Conservation (phyloP, 1,140 invertebrate species). For the Piezodorus guildinii region DNA sequence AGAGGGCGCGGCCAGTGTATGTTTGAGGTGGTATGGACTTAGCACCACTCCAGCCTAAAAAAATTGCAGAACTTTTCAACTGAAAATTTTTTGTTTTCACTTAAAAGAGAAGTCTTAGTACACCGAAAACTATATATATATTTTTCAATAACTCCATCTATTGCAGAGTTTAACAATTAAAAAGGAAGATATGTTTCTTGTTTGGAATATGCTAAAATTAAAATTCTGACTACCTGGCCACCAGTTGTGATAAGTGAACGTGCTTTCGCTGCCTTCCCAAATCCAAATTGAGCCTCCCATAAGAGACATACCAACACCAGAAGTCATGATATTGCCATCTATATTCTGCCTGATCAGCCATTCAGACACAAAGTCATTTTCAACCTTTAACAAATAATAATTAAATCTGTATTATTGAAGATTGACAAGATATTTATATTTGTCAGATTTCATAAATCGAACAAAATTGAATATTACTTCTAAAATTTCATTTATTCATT, state of each 20-base stretch:
- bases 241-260: slow-evolving; percentile 33
- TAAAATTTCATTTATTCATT: too few species aligned
- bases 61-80: not conserved
- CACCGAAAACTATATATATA: too few species aligned
- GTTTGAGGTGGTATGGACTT: slow-evolving; percentile 29
- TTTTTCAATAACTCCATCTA: too few species aligned
- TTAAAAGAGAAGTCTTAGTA: too few species aligned
- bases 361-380: slow-evolving; percentile 49
- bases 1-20: slow-evolving; percentile 29
- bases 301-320: slow-evolving; percentile 40
- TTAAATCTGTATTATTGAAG: too few species aligned
- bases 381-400: slow-evolving; percentile 33
- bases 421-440: too few species aligned
- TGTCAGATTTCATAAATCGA: too few species aligned
- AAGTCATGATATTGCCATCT: slow-evolving; percentile 40
- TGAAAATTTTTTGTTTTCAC: too few species aligned
- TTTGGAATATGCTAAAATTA: too few species aligned
- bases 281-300: slow-evolving; percentile 38
- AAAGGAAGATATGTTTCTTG: too few species aligned
- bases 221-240: slow-evolving; percentile 33
- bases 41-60: slow-evolving; percentile 35
- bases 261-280: slow-evolving; percentile 39
- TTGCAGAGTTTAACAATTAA: too few species aligned
- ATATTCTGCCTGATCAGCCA: slow-evolving; percentile 38
- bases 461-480: too few species aligned